A percentile compares a stretch with the other conserved stretches of the same genome.
phyloP scores from a whole-genome alignment of 2,113 vertebrate species.

The Pelmatolapia mariae region DNA sequence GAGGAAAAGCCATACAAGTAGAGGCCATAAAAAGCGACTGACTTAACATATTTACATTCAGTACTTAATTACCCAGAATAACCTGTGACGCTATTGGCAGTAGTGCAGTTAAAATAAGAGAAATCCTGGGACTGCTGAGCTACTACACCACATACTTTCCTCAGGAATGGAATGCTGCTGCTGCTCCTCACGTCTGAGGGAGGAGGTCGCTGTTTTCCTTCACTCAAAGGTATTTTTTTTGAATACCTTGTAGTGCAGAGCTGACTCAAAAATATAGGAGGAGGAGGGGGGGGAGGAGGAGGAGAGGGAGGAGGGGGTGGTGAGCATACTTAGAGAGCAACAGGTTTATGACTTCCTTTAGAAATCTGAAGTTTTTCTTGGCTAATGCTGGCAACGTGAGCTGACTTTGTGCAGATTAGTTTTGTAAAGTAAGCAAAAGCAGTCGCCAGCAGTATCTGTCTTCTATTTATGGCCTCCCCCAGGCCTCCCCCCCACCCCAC shows the following conservation, averaged over 20 bases:
- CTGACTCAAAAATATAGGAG: neutral
- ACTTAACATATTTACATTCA: slow-evolving; percentile 35
- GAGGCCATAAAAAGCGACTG: slow-evolving; percentile 10
- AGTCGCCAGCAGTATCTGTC: slow-evolving; percentile 56
- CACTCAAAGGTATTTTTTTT: slow-evolving; percentile 29
- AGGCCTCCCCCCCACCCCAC: slow-evolving; percentile 22
- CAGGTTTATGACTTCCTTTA: neutral
- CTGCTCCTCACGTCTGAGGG: slow-evolving; percentile 27
- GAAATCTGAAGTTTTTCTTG: neutral
- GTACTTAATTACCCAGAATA: slow-evolving; percentile 56
- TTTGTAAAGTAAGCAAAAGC: slow-evolving; percentile 61
- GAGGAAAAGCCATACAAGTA: neutral
- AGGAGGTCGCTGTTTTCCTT: slow-evolving; percentile 28
- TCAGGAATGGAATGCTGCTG: slow-evolving; percentile 60
- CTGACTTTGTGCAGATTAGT: slow-evolving; percentile 25
- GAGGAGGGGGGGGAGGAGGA: neutral
- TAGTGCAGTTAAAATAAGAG: slow-evolving; percentile 43
- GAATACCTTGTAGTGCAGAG: slow-evolving; percentile 19
- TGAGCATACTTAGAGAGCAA: neutral
- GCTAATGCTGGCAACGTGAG: neutral
- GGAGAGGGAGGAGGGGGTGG: neutral
- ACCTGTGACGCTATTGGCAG: slow-evolving; percentile 37
- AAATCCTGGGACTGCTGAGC: slow-evolving; percentile 62
- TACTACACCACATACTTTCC: slow-evolving; percentile 63
- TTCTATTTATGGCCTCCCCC: slow-evolving; percentile 71